A percentile compares a stretch with the other conserved stretches of the same genome.
These are phyloP conservation scores for Cavia aperea DNA, from an alignment of 2,113 vertebrate species.

Conservation along the genomic window DNA sequence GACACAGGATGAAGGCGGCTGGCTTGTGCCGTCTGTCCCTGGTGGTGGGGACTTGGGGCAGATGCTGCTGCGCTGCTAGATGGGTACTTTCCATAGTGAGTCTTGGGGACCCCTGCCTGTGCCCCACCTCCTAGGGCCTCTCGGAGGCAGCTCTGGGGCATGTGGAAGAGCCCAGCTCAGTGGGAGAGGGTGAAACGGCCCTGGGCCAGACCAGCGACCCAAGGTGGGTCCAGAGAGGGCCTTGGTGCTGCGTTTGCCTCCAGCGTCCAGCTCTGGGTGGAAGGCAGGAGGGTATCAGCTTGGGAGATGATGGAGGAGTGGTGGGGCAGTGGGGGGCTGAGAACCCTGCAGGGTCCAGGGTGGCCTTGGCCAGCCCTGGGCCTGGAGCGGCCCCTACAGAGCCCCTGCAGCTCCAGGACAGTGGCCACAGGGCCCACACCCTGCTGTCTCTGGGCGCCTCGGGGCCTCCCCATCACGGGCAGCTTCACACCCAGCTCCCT, in stretches of 20 bases:
- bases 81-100: not conserved
- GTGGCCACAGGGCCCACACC: not conserved
- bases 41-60: not conserved
- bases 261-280: not conserved
- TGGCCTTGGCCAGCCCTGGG: not conserved
- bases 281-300: no score
- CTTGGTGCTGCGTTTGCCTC: not conserved
- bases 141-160: not conserved
- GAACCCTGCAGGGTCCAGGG: not conserved
- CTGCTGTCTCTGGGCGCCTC: not conserved
- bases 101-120: no score
- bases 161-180: not conserved
- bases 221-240: not conserved
- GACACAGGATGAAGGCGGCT: not conserved
- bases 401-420: rapidly evolving
- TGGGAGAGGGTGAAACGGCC: not conserved
- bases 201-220: not conserved
- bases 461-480: not conserved
- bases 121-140: not conserved
- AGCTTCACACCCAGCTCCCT: rapidly evolving
- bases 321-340: not conserved
- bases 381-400: not conserved
- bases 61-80: not conserved
- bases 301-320: not conserved
- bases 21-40: not conserved